phyloP scores from a whole-genome alignment of 1,140 invertebrate species.

The Papilio machaon region DNA sequence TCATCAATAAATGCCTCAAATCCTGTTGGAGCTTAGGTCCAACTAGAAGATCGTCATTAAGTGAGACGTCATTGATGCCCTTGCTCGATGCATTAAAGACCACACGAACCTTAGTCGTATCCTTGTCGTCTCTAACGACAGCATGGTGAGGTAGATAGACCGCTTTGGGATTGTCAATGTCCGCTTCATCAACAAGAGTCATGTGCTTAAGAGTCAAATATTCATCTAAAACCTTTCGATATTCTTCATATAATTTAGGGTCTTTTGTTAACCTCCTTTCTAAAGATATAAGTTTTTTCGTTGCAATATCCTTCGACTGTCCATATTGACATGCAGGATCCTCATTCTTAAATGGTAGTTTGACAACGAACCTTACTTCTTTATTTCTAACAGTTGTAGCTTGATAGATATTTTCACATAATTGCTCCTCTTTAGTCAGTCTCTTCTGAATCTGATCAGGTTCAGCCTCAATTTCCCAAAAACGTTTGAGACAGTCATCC shows the following conservation, averaged over 20 bases:
- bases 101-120: constrained; percentile 48
- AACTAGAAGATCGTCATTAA: constrained; percentile 67
- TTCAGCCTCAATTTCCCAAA: constrained; percentile 55
- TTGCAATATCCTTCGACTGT: constrained; percentile 42
- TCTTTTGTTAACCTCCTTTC: constrained; percentile 47
- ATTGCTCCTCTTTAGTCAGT: constrained; percentile 42
- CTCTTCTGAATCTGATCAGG: constrained; percentile 43
- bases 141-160: constrained; percentile 3
- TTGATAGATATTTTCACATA: constrained; percentile 48
- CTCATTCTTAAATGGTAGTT: constrained; percentile 45
- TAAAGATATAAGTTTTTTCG: constrained; percentile 42
- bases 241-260: constrained; percentile 41
- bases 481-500: constrained; percentile 46
- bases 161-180: too few species aligned
- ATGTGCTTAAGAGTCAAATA: too few species aligned
- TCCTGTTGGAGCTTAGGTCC: constrained; percentile 76
- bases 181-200: too few species aligned
- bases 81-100: constrained; percentile 51
- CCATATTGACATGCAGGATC: constrained; percentile 48
- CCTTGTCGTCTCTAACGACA: constrained; percentile 46
- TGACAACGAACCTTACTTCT: constrained; percentile 44
- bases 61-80: constrained; percentile 50
- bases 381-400: neutral
- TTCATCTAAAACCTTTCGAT: constrained; percentile 44
- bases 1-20: constrained; percentile 65